phyloP scores from a whole-genome alignment of 2,113 vertebrate species.

The Podarcis muralis region DNA sequence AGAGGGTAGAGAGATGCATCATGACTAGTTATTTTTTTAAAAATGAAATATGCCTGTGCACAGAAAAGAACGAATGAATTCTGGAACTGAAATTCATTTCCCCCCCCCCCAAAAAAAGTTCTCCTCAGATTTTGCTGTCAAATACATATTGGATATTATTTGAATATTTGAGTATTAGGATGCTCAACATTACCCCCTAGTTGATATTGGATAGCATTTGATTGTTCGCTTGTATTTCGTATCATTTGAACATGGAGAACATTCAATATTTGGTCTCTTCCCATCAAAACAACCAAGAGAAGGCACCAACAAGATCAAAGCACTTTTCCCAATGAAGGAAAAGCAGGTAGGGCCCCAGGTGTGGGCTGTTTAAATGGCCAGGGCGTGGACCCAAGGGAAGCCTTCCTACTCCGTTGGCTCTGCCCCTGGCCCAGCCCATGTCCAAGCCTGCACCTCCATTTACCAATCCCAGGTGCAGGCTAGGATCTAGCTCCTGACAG shows the following conservation, averaged over 20 bases:
- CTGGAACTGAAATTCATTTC: neutral
- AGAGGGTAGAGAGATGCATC: neutral
- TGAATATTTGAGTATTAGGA: neutral
- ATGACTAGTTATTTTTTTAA: neutral
- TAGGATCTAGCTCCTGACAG: no score
- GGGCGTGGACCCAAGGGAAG: no score
- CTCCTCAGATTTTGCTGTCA: neutral
- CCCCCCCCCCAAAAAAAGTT: neutral
- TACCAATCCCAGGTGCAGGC: no score
- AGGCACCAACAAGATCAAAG: neutral
- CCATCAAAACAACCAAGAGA: neutral
- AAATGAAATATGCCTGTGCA: neutral
- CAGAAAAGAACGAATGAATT: neutral
- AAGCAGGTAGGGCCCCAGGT: no score
- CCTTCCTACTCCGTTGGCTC: no score
- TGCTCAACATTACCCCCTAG: neutral
- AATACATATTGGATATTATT: neutral
- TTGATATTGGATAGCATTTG: neutral
- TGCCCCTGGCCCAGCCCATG: no score
- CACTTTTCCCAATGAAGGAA: neutral
- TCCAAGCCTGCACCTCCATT: no score
- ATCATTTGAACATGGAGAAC: neutral
- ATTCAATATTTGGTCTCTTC: neutral
- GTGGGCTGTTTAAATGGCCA: no score
- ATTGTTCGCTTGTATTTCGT: neutral